Conservation (phyloP, 2,113 vertebrate species). For the Thalassarche chlororhynchos region DNA sequence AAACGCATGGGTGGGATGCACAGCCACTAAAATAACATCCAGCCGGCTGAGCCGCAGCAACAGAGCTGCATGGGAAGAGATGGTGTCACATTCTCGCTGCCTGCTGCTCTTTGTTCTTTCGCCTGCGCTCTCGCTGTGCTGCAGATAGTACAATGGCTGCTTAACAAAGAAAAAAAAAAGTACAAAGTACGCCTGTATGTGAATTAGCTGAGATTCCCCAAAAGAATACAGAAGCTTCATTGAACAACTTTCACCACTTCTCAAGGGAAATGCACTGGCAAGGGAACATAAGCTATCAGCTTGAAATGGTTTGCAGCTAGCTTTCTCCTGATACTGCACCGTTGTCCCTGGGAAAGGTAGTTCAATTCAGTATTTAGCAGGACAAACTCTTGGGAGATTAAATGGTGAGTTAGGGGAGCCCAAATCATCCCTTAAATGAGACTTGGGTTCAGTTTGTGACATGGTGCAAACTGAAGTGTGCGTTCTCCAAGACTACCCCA, state of each 20-base stretch:
- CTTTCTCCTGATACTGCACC: not conserved
- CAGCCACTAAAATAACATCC: slow-evolving; percentile 62
- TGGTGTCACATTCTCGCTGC: slow-evolving; percentile 21
- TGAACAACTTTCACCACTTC: not conserved
- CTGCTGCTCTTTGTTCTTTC: slow-evolving; percentile 62
- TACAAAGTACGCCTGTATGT: not conserved
- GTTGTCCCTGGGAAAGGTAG: not conserved
- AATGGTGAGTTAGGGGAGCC: not conserved
- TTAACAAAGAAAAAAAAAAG: not conserved
- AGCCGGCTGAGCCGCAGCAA: not conserved
- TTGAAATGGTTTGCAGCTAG: not conserved
- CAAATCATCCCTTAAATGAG: not conserved
- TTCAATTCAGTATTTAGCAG: not conserved
- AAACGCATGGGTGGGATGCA: slow-evolving; percentile 65
- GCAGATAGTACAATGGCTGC: not conserved
- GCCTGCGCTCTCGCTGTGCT: not conserved
- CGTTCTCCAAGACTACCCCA: not conserved
- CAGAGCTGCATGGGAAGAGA: slow-evolving; percentile 46
- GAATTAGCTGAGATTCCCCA: not conserved
- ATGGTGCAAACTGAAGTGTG: not conserved
- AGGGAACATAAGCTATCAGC: not conserved
- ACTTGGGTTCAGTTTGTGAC: not conserved
- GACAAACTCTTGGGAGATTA: not conserved
- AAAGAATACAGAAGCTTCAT: not conserved
- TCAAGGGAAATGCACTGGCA: not conserved